These are phyloP conservation scores for Rhadina sibilatrix DNA, from an alignment of 2,113 vertebrate genomes.

Conservation along the genomic window DNA sequence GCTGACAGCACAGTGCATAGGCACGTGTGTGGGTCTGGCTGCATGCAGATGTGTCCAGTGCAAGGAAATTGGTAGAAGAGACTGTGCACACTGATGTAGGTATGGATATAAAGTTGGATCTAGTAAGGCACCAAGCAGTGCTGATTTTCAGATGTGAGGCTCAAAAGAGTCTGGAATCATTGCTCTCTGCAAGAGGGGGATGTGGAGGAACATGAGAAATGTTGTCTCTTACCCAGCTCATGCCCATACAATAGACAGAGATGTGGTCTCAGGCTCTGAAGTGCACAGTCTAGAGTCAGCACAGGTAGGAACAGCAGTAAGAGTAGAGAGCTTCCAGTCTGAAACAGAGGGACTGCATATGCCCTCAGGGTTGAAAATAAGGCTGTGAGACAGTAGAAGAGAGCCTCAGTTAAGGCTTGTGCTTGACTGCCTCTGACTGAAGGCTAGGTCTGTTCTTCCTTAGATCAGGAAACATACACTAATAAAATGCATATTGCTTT, in stretches of 20 bases:
- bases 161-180: background rate
- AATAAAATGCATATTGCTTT: conserved; percentile 72
- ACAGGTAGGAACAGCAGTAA: background rate
- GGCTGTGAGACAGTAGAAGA: background rate
- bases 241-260: background rate
- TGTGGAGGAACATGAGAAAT: background rate
- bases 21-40: fast-evolving
- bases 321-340: background rate
- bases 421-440: conserved; percentile 22
- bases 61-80: background rate
- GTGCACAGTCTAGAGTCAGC: background rate
- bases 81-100: background rate
- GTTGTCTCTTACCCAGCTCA: background rate
- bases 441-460: conserved; percentile 39
- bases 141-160: background rate
- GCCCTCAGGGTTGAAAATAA: background rate
- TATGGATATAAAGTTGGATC: background rate
- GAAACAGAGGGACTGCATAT: background rate
- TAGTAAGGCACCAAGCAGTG: background rate
- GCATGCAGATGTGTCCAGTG: background rate
- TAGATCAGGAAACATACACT: conserved; percentile 23
- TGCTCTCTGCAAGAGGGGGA: background rate
- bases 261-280: background rate
- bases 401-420: conserved; percentile 10
- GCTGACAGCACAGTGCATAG: background rate